Base-by-base conservation (phyloP, 2,113 vertebrate genomes). In the Tringa solitaria region DNA sequence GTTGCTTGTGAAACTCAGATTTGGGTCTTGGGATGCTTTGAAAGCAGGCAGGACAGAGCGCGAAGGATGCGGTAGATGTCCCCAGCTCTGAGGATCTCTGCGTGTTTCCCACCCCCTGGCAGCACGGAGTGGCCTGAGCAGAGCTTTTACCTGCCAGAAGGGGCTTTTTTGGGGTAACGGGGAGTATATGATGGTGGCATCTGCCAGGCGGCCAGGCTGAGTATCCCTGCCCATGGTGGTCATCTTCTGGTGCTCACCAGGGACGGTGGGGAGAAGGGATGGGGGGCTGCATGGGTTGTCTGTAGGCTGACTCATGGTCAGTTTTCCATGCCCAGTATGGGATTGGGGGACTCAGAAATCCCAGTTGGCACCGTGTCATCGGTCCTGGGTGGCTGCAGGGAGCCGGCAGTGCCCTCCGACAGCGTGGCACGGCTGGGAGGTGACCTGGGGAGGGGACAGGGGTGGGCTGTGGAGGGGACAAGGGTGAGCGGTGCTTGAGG, bases 401-500 rank as follows among this genome's bases (percentile, higher is more conserved):
- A 32, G 53, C 48, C 14, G 4, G 74, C 69, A 28, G 43, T 43
- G 67, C 51, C 69, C 32, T 70, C 10, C 1, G 3, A 1, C 32
- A 65, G 39, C 19, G 28, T 65, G 19, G 21, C 30, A 39, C 2
- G 6, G 9, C 7, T 21, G 11, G 41, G 51, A 53, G 51, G 53
- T 54, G 53, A 30, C 53, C 53, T 54, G 53, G 28, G 28, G 53
- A 17, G 28, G 28, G 51, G 51, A 53, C 51, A 30, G 39, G 6
- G 26, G 20, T 15, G 46, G 51, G 37, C 51, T 45, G 23, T 30
- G 54, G 54, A 48, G 26, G 43, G 28, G 41, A 35, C 67, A 57
- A 0, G 16, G 15, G 16, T 11, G 43, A 30, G n/a, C 0, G 0
- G 21, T 35, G 54, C 46, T 10, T 1, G 12, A n/a, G n/a, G n/a